Percentiles rank a stretch among this genome's conserved stretches.
Conservation (phyloP, 2,888 invertebrate genomes). For the Acanthacorydalis orientalis region DNA sequence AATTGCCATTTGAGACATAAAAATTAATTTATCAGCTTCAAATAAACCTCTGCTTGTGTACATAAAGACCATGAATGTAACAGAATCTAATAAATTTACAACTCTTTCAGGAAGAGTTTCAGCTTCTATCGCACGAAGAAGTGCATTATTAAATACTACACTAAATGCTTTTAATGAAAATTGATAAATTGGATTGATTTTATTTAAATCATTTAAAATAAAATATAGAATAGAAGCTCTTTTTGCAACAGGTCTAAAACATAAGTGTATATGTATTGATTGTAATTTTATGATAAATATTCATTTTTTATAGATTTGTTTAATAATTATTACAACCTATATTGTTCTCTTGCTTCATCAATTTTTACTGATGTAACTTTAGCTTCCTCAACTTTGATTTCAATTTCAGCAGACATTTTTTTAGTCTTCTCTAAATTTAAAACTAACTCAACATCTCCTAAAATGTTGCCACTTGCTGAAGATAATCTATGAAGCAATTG, state of each 20-base stretch:
- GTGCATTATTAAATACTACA: constrained; percentile 76
- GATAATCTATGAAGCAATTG: constrained; percentile 72
- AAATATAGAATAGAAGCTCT: constrained; percentile 85
- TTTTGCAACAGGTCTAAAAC: constrained; percentile 55
- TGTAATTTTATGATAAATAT: neutral
- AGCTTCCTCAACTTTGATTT: constrained; percentile 71
- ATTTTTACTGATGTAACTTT: constrained; percentile 74
- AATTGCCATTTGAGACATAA: constrained; percentile 70
- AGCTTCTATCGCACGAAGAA: constrained; percentile 46
- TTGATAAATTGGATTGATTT: constrained; percentile 90
- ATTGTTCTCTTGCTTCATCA: constrained; percentile 79
- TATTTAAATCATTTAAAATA: constrained; percentile 77
- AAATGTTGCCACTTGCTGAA: constrained; percentile 79
- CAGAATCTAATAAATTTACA: constrained; percentile 63
- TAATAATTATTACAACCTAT: constrained; percentile 30
- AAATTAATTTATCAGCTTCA: constrained; percentile 81
- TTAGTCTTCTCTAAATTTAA: constrained; percentile 88
- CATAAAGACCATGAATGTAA: constrained; percentile 70
- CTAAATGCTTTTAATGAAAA: constrained; percentile 90
- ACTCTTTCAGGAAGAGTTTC: constrained; percentile 60
- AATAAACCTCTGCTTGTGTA: constrained; percentile 85
- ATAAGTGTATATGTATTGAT: constrained; percentile 1
- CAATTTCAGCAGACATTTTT: constrained; percentile 80
- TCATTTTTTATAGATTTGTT: neutral
- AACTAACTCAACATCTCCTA: constrained; percentile 79